Conservation (phyloP, 2,113 vertebrate species). For the Nothoprocta pentlandii region DNA sequence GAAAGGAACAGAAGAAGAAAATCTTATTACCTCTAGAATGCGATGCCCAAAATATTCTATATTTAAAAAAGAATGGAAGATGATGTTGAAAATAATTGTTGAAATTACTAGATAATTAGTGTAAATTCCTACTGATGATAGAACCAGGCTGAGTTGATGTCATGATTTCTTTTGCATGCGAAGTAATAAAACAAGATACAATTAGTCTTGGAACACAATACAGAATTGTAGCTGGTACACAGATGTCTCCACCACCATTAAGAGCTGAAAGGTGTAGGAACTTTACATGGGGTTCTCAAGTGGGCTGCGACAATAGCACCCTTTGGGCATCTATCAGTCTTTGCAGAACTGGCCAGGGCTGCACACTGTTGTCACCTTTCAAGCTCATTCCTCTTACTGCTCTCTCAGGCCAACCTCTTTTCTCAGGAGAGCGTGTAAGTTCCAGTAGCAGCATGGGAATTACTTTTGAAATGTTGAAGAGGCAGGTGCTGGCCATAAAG, state of each 20-base stretch:
- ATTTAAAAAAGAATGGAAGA: background rate
- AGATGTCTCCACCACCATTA: background rate
- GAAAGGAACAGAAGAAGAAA: background rate
- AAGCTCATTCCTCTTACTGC: background rate
- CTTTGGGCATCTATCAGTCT: background rate
- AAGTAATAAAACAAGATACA: background rate
- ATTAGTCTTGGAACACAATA: background rate
- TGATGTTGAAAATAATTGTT: background rate
- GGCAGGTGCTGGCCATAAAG: background rate
- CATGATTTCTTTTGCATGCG: background rate
- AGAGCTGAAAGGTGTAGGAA: background rate
- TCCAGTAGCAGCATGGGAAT: background rate
- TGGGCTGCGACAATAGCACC: background rate
- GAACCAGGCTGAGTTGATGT: background rate
- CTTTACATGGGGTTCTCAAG: background rate
- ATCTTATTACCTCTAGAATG: background rate
- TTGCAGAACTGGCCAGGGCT: background rate
- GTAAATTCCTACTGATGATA: background rate
- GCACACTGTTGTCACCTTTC: background rate
- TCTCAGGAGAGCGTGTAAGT: background rate
- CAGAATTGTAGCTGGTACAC: background rate
- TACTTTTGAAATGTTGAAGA: background rate
- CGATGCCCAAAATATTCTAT: background rate
- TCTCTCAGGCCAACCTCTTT: background rate
- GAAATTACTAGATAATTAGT: background rate